Base-by-base conservation (phyloP, 2,888 invertebrate species). In the Cheilosia grossa region DNA sequence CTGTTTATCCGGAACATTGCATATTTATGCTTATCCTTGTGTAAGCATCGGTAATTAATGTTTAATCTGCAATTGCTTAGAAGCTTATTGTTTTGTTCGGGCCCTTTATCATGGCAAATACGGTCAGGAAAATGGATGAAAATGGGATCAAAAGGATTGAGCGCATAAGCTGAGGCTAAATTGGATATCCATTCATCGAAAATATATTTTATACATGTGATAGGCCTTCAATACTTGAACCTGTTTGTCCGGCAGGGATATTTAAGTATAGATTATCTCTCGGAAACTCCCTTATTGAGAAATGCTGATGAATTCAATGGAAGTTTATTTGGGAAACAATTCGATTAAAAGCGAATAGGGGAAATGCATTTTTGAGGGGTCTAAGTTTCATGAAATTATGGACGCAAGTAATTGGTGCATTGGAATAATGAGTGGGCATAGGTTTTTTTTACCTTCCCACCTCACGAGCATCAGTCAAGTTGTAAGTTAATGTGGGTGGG, bases 1-100 rank as follows among this genome's bases (percentile, higher is more conserved):
- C 58, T 56, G 49, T 79, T 79, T 72, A 47, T 42, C 63, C 64
- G 40, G 37, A 44, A 40, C 58, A 70, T 66, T 80, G 59, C 69
- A 80, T 80, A 80, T 85, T 85, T 74, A 85, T 80, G 80, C 66
- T 80, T 80, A 85, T 75, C 80, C 69, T 54, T 75, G 59, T 77
- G 80, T 85, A 75, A 80, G 66, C 70, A 74, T 70, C 44, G 64
- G 75, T 70, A 75, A 80, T 79, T 79, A 79, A 79, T 83, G 73
- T 83, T 83, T 79, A 74, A 83, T 83, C 79, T 69, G 77, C 77
- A 78, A 72, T 64, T 79, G 79, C 74, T 75, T 75, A 66, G 66
- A 67, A 79, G 47, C 51, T 80, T 67, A 61, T 78, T 82, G 78
- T 73, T 78, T 67, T 51, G 47, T 63, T 49, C 33, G 64, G 73